Conservation (phyloP, 2,888 invertebrate species). For the Oscheius sp. region DNA sequence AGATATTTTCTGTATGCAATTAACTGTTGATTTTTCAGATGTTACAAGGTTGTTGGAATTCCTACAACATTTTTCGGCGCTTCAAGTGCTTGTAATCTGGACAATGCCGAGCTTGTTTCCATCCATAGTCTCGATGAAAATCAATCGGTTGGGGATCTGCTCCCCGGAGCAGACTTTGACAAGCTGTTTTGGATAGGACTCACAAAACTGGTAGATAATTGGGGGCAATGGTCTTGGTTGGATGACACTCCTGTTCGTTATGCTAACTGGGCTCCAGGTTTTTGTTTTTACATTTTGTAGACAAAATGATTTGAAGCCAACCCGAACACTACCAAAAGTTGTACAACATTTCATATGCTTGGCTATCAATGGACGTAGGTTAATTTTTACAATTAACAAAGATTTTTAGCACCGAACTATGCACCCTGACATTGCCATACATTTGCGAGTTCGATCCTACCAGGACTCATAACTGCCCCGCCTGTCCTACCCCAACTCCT, state of each 20-base stretch:
- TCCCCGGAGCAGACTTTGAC: background rate
- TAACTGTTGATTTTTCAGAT: background rate
- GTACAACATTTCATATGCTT: background rate
- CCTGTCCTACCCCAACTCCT: background rate
- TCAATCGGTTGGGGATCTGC: background rate
- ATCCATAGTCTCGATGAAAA: constrained; percentile 3
- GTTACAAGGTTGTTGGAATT: constrained; percentile 1
- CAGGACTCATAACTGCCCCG: background rate
- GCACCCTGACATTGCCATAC: background rate
- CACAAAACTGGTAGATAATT: background rate
- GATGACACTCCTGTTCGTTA: background rate
- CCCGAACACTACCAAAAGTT: background rate
- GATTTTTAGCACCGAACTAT: background rate
- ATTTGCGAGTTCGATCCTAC: constrained; percentile 16
- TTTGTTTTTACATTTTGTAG: no score
- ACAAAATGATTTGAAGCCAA: no score
- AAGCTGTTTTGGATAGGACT: constrained; percentile 6
- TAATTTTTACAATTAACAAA: no score
- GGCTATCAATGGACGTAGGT: background rate
- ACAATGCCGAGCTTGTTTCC: constrained; percentile 3
- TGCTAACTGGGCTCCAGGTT: background rate
- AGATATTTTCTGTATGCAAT: no score
- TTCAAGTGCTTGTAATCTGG: background rate
- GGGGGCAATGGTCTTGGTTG: constrained; percentile 1
- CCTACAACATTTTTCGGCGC: background rate